Evolutionary conservation across 2,888 invertebrate genomes (phyloP).

Genomic region (Hanleya hanleyi): DNA sequence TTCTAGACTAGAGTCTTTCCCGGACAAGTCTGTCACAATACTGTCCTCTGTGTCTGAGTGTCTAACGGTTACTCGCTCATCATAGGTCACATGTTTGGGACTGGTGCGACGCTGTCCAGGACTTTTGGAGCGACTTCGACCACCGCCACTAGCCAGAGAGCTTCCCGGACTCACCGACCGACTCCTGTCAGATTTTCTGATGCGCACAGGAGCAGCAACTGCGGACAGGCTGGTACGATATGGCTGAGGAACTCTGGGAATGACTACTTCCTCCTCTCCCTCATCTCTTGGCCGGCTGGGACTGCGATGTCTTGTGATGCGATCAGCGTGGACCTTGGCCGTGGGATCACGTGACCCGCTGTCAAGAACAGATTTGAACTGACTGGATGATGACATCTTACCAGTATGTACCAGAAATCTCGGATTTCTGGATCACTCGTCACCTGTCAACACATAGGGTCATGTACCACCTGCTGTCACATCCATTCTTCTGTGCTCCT

Average conservation of each 20-base stretch:
- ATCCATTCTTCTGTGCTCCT: no score
- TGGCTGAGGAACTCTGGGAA: conserved; percentile 58
- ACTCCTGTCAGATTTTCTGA: conserved; percentile 48
- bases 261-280: conserved; percentile 41
- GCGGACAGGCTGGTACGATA: conserved; percentile 70
- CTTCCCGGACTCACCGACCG: conserved; percentile 52
- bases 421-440: no score
- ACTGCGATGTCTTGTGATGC: conserved; percentile 55
- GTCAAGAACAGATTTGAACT: conserved; percentile 55
- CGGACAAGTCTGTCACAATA: conserved; percentile 48
- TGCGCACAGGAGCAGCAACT: conserved; percentile 52
- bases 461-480: no score
- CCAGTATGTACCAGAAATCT: no score
- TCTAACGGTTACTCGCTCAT: conserved; percentile 57
- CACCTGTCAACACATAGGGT: no score
- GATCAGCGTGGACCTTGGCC: conserved; percentile 45
- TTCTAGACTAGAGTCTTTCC: conserved; percentile 30
- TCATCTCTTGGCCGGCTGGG: conserved; percentile 39
- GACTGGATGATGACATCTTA: conserved; percentile 4
- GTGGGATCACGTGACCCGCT: conserved; percentile 39
- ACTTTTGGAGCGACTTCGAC: conserved; percentile 51
- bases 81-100: conserved; percentile 62
- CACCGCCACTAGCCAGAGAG: conserved; percentile 13
- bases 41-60: conserved; percentile 51
- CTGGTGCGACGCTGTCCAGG: background rate